These are phyloP conservation scores for Leptarthrus brevirostris DNA, from an alignment of 2,888 invertebrate species.

Conservation along the genomic window DNA sequence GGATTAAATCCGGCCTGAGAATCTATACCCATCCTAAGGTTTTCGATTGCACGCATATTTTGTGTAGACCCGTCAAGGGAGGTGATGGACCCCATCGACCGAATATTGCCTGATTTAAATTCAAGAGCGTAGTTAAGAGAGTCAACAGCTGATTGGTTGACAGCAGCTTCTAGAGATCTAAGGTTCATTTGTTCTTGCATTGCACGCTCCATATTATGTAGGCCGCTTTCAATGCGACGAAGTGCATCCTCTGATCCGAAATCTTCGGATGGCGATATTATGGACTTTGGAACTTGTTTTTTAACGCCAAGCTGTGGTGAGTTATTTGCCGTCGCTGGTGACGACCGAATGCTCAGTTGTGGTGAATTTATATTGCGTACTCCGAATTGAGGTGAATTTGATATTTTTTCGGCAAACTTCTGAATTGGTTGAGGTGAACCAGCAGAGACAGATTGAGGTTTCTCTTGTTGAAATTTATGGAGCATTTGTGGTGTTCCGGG, in stretches of 20 bases:
- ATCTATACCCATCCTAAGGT: constrained; percentile 52
- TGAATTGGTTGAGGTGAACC: constrained; percentile 36
- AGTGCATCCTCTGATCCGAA: constrained; percentile 67
- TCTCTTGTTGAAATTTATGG: constrained; percentile 53
- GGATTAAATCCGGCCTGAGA: constrained; percentile 41
- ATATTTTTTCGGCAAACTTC: constrained; percentile 51
- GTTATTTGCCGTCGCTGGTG: constrained; percentile 53
- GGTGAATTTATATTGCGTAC: constrained; percentile 54
- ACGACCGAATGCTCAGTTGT: constrained; percentile 54
- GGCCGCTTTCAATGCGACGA: constrained; percentile 66
- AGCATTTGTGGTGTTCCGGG: constrained; percentile 53
- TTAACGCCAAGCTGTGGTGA: constrained; percentile 53
- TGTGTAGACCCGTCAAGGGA: constrained; percentile 55
- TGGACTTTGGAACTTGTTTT: constrained; percentile 26
- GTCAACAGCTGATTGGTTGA: constrained; percentile 48
- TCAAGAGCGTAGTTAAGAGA: constrained; percentile 55
- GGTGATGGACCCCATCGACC: constrained; percentile 56
- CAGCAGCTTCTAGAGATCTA: constrained; percentile 63
- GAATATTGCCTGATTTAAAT: constrained; percentile 54
- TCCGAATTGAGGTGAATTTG: constrained; percentile 52
- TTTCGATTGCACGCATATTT: constrained; percentile 54
- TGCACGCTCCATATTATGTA: constrained; percentile 67
- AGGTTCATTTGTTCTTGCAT: constrained; percentile 68
- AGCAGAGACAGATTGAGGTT: neutral
- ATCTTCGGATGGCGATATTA: constrained; percentile 64